Evolutionary conservation across 2,113 vertebrate species (phyloP).

Genomic region (Gadus macrocephalus): DNA sequence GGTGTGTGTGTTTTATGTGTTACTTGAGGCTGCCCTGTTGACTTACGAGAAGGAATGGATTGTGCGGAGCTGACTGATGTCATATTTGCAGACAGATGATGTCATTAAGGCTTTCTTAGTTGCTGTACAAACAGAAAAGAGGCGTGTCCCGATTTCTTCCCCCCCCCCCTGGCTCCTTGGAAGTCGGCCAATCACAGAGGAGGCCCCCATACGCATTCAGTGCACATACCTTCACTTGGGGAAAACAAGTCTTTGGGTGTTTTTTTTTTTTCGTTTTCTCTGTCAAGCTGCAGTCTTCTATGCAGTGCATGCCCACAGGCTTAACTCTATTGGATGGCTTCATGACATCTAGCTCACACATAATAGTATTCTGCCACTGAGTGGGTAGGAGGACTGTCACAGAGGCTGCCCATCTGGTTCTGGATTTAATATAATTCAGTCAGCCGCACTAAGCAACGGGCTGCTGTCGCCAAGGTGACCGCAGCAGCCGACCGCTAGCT

Average conservation of each 20-base stretch:
- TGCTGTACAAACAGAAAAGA: no score
- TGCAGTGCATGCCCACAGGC: constrained; percentile 38
- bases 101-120: no score
- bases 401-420: not conserved
- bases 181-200: no score
- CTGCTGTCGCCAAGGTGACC: constrained; percentile 24
- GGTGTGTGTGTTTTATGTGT: no score
- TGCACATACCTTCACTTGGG: not conserved
- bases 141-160: no score
- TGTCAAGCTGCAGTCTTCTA: constrained; percentile 10
- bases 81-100: no score
- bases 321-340: constrained; percentile 40
- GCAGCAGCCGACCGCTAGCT: constrained; percentile 45
- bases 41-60: no score
- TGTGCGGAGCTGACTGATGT: no score
- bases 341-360: constrained; percentile 6
- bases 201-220: not conserved
- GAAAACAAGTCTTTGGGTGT: no score
- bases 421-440: constrained; percentile 11
- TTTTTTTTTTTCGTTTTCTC: not conserved
- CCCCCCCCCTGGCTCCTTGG: no score
- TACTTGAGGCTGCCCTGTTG: no score
- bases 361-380: not conserved
- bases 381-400: constrained; percentile 2
- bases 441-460: not conserved